Conservation (phyloP, 2,113 vertebrate genomes). For the Catharus minimus region DNA sequence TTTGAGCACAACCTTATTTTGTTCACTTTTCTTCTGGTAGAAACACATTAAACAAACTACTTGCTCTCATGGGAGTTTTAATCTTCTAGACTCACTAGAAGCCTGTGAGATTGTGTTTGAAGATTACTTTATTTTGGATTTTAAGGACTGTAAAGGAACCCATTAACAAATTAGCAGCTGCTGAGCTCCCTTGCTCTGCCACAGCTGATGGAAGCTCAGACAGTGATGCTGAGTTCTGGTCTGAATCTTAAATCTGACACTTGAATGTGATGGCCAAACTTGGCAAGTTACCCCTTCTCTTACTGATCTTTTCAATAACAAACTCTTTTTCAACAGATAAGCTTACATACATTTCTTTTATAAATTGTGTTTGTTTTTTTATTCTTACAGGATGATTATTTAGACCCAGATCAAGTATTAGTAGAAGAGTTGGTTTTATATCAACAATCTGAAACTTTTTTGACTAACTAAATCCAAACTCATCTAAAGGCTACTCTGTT, state of each 20-base stretch:
- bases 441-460: not conserved
- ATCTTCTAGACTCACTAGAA: not conserved
- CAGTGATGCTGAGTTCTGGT: not conserved
- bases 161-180: not conserved
- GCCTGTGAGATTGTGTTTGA: not conserved
- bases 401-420: not conserved
- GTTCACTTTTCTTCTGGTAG: not conserved
- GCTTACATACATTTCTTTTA: not conserved
- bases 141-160: not conserved
- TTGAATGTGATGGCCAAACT: not conserved
- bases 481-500: not conserved
- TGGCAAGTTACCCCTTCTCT: not conserved
- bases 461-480: not conserved
- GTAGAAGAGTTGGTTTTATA: not conserved
- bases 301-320: not conserved
- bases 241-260: not conserved
- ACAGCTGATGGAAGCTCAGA: not conserved
- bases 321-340: not conserved
- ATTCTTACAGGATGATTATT: not conserved
- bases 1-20: not conserved
- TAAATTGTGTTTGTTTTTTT: not conserved
- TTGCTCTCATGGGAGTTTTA: not conserved
- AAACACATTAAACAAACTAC: not conserved
- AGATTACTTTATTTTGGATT: not conserved
- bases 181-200: not conserved